Base-by-base conservation (phyloP, 2,888 invertebrate species). In the Elegia similella region DNA sequence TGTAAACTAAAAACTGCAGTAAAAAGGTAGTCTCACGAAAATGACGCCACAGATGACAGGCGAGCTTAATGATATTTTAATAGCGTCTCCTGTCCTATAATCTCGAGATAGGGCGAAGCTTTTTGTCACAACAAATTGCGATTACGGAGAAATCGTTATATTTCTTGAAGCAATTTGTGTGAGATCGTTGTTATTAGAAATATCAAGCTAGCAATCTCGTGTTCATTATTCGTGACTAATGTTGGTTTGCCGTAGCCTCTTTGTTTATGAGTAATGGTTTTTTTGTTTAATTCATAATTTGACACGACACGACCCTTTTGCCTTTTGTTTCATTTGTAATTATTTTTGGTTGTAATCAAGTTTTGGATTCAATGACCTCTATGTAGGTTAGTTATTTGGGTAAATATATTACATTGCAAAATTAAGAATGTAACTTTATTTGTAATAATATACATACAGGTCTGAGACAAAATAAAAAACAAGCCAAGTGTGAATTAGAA, bases 51-150 rank as follows among this genome's bases (percentile, higher is more conserved):
- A 86, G 88, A 89, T 89, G 90, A 90, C 90, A 90, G 80, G 84
- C 80, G 80, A 80, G 84, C 89, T 85, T 91, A 91, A 91, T 88
- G 91, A 88, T 87, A 88, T 80, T 91, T 88, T 91, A 91, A 91
- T 91, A 88, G 88, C 89, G 78, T 79, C 76, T 82, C 87, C 86
- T 84, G 88, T 78, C 76, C 76, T 83, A 82, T 85, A 86, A 87
- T 88, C 86, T 85, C 77, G 78, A 74, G 75, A 75, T 68, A 67
- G 71, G 76, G 72, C 72, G 70, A 73, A 68, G 75, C 87, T 86
- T 84, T 86, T 84, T 79, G 74, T 74, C 54, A 61, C 47, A 71
- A 72, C 68, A 78, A 81, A 81, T 76, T 81, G 76, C 72, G 68
- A 67, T 76, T 85, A 82, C 81, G 74, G 66, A 80, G 83, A 84